Conservation (phyloP, 2,113 vertebrate species). For the Perccottus glenii region DNA sequence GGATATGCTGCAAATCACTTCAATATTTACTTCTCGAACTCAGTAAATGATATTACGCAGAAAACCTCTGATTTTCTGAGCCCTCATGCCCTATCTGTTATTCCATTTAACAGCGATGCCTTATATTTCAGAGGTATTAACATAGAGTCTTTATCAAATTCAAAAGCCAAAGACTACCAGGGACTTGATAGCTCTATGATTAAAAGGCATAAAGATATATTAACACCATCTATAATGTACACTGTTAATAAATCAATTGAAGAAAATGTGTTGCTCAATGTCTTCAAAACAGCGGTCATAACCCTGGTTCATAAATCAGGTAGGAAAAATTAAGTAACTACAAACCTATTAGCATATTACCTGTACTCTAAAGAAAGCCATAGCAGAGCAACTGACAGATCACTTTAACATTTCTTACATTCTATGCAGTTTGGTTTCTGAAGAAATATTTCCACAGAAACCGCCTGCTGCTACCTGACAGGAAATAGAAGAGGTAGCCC, state of each 20-base stretch:
- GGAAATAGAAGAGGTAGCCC: too few species aligned
- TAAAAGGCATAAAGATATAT: neutral
- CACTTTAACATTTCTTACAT: too few species aligned
- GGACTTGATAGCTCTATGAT: neutral
- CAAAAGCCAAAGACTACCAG: neutral
- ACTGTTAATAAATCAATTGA: neutral
- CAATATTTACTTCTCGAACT: neutral
- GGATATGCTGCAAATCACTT: neutral
- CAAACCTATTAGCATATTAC: too few species aligned
- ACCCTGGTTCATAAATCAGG: neutral
- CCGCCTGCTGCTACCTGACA: too few species aligned
- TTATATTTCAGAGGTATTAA: neutral
- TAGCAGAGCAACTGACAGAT: too few species aligned
- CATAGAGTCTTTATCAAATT: neutral
- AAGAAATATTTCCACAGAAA: too few species aligned
- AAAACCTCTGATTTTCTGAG: neutral
- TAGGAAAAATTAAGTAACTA: too few species aligned
- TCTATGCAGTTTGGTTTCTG: too few species aligned
- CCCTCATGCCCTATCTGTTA: neutral
- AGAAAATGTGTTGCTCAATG: neutral
- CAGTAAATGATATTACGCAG: neutral
- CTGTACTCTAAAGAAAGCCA: too few species aligned
- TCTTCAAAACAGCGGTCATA: neutral
- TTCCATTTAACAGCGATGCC: neutral
- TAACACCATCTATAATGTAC: neutral